Evolutionary conservation across 1,140 invertebrate species (phyloP).

Genomic region (Scaptomyza montana): DNA sequence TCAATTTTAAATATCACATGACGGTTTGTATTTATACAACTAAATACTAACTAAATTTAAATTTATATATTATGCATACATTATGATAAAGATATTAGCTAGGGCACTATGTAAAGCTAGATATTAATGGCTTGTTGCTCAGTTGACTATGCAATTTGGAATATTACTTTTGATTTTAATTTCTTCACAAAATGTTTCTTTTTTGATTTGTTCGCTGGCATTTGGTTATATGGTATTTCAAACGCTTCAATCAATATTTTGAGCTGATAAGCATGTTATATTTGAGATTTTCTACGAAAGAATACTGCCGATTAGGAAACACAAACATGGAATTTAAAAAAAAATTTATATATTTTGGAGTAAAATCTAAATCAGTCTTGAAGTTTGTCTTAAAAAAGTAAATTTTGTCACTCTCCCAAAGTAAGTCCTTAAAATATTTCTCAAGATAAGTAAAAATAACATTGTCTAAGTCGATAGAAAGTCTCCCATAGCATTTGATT

Average conservation of each 20-base stretch:
- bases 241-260: conserved; percentile 26
- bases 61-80: conserved; percentile 4
- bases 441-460: not conserved
- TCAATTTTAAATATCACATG: conserved; percentile 66
- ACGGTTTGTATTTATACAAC: conserved; percentile 61
- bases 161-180: not conserved
- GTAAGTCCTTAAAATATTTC: not conserved
- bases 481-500: not conserved
- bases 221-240: conserved; percentile 3
- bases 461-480: not conserved
- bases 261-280: conserved; percentile 20
- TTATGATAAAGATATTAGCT: conserved; percentile 20
- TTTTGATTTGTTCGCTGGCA: not conserved
- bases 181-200: too few species aligned
- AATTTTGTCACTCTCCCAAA: not conserved
- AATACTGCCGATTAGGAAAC: not conserved
- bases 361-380: conserved; percentile 23
- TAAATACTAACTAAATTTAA: conserved; percentile 43
- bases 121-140: conserved; percentile 7
- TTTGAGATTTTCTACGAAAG: conserved; percentile 6
- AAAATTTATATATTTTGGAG: not conserved
- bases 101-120: conserved; percentile 3
- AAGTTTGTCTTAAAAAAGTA: conserved; percentile 7
- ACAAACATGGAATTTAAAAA: not conserved
- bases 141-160: not conserved